phyloP scores from a whole-genome alignment of 2,113 vertebrate genomes.

The Campylomormyrus tamandua region DNA sequence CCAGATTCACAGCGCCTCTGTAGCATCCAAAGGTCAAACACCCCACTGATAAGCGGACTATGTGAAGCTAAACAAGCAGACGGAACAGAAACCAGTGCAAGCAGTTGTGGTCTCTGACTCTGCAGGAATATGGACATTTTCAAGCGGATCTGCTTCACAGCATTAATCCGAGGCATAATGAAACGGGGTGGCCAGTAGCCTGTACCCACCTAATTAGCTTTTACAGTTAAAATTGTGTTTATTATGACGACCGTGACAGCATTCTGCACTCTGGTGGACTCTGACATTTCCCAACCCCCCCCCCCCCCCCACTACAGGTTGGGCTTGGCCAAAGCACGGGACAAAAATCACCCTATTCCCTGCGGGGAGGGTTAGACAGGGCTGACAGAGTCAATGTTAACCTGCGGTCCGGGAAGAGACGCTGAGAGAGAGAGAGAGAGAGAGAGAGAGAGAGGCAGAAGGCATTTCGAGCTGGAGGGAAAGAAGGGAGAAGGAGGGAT shows the following conservation, averaged over 20 bases:
- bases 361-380: background rate
- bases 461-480: background rate
- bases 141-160: background rate
- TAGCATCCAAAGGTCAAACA: slow-evolving; percentile 43
- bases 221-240: background rate
- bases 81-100: slow-evolving; percentile 29
- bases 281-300: background rate
- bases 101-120: slow-evolving; percentile 47
- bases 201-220: background rate
- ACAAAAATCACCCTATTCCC: background rate
- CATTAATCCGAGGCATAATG: background rate
- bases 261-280: background rate
- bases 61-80: slow-evolving; percentile 34
- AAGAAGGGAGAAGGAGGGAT: background rate
- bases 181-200: background rate
- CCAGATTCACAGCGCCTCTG: background rate
- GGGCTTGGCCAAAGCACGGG: background rate
- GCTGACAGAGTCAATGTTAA: background rate
- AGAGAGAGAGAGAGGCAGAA: background rate
- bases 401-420: background rate
- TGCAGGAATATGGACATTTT: slow-evolving; percentile 31
- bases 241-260: background rate
- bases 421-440: background rate
- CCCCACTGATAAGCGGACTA: slow-evolving; percentile 39
- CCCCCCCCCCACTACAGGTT: background rate